Percentiles rank a stretch among this genome's conserved stretches.
Conservation (phyloP, 2,113 vertebrate species). For the Ursus arctos region DNA sequence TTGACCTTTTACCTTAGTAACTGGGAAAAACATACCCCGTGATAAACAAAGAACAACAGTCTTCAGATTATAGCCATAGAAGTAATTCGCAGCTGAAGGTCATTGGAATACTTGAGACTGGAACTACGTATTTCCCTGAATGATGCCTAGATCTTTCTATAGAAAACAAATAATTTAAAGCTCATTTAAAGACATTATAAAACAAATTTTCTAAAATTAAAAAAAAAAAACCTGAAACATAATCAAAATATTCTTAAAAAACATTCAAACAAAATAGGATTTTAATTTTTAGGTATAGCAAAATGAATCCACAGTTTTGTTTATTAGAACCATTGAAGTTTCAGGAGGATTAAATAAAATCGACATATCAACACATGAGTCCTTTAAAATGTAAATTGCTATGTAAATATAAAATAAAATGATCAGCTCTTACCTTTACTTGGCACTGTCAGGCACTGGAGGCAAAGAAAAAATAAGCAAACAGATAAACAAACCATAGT, state of each 20-base stretch:
- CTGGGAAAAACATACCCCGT: not conserved
- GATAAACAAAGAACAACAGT: not conserved
- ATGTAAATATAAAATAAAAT: not conserved
- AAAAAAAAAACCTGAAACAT: not conserved
- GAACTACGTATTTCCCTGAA: not conserved
- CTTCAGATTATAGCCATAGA: not conserved
- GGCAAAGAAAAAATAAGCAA: not conserved
- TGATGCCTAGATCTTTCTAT: not conserved
- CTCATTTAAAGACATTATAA: not conserved
- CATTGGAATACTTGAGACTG: not conserved
- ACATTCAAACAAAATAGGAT: not conserved
- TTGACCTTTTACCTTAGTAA: not conserved
- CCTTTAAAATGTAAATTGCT: not conserved
- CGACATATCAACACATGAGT: not conserved
- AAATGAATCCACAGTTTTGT: not conserved
- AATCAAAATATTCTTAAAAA: not conserved
- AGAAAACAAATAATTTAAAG: not conserved
- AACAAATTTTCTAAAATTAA: not conserved
- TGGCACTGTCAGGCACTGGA: not conserved
- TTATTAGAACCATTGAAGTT: not conserved
- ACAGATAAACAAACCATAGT: not conserved
- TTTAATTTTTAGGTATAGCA: not conserved
- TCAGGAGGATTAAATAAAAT: not conserved
- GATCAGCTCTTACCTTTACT: not conserved
- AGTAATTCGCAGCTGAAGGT: not conserved